These are phyloP conservation scores for Orthonyx spaldingii DNA, from an alignment of 2,113 vertebrate genomes.

Conservation along the genomic window DNA sequence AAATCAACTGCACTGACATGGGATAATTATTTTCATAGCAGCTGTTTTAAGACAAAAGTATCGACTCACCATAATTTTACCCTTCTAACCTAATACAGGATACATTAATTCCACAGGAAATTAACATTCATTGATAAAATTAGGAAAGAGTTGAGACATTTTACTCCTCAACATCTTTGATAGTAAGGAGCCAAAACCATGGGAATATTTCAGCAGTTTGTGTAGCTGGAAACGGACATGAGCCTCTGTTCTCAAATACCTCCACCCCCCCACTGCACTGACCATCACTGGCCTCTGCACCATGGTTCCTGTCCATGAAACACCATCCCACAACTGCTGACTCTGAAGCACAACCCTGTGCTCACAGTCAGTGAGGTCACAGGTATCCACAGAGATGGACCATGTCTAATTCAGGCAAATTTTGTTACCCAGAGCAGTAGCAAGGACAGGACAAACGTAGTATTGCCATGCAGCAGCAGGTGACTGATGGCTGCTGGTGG, in stretches of 20 bases:
- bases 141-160: neutral
- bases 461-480: neutral
- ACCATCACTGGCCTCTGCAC: neutral
- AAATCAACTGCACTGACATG: neutral
- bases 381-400: neutral
- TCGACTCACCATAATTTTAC: neutral
- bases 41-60: neutral
- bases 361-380: neutral
- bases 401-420: neutral
- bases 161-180: neutral
- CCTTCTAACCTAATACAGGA: neutral
- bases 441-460: neutral
- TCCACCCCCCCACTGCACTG: fast-evolving
- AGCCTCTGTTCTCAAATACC: neutral
- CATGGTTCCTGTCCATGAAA: neutral
- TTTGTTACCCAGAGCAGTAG: neutral
- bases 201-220: neutral
- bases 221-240: neutral
- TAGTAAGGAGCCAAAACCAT: fast-evolving
- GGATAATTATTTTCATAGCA: neutral
- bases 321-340: neutral
- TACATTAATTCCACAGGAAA: neutral
- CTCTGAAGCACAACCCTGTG: neutral
- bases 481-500: neutral
- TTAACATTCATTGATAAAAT: neutral